Evolutionary conservation across 2,797 vertebrate genomes (phyloP).

Genomic region (Protosalanx chinensis): DNA sequence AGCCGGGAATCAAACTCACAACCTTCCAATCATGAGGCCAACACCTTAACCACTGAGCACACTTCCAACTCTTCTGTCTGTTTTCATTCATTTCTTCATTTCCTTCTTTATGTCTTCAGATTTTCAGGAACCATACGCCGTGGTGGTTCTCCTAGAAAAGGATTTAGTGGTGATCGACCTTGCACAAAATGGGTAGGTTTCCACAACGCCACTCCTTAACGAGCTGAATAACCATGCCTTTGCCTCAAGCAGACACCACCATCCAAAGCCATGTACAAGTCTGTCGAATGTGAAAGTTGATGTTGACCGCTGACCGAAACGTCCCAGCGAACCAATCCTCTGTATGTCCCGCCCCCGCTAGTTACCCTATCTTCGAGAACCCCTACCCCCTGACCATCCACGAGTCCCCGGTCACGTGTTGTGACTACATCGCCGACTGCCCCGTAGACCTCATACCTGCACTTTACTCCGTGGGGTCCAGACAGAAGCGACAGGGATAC

Average conservation of each 20-base stretch:
- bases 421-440: conserved; percentile 97
- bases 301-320: background rate
- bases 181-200: conserved; percentile 96
- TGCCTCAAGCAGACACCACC: no score
- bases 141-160: conserved; percentile 98
- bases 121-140: conserved; percentile 98
- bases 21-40: no score
- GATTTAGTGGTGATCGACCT: conserved; percentile 99
- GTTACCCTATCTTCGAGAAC: conserved; percentile 99
- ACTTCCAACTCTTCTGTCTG: background rate
- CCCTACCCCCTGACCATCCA: conserved; percentile 97
- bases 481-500: conserved; percentile 98
- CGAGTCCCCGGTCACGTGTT: conserved; percentile 97
- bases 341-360: conserved; percentile 51
- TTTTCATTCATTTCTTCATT: background rate
- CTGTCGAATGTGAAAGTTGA: background rate
- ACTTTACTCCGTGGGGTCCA: conserved; percentile 95
- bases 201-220: background rate
- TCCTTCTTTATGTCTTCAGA: conserved; percentile 68
- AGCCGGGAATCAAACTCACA: no score
- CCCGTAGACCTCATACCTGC: conserved; percentile 97
- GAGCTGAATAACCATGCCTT: background rate
- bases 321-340: background rate
- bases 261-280: conserved; percentile 18
- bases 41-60: no score